Conservation (phyloP, 2,113 vertebrate species). For the Gambusia holbrooki region DNA sequence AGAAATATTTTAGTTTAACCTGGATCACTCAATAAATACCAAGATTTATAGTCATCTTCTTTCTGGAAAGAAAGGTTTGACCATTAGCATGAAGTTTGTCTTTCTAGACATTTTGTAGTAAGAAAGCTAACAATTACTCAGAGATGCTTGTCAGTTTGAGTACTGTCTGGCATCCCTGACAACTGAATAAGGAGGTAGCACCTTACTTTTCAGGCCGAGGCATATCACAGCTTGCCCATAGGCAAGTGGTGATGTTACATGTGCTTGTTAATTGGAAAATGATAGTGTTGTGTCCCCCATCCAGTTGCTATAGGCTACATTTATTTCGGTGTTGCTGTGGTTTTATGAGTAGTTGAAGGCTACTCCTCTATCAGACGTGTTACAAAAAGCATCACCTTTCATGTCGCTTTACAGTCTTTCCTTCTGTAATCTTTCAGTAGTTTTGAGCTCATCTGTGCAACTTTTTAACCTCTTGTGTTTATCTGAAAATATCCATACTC, state of each 20-base stretch:
- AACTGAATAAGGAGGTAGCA: neutral
- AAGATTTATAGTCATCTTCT: too few species aligned
- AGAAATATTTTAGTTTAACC: neutral
- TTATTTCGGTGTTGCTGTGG: neutral
- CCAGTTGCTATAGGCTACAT: constrained; percentile 5
- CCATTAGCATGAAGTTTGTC: neutral
- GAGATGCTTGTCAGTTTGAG: neutral
- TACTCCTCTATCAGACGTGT: neutral
- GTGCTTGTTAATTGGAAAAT: neutral
- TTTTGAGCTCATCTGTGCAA: constrained; percentile 16
- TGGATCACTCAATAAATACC: neutral
- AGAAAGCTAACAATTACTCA: neutral
- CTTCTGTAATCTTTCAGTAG: neutral
- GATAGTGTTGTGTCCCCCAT: neutral
- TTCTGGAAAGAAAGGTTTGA: neutral
- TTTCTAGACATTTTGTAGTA: neutral
- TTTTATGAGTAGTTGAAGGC: neutral
- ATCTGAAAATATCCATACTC: constrained; percentile 5
- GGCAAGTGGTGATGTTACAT: neutral
- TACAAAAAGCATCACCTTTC: neutral
- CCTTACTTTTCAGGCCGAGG: neutral
- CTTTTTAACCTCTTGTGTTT: neutral
- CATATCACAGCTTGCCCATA: neutral
- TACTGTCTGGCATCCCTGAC: neutral
- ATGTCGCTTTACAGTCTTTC: neutral